Base-by-base conservation (phyloP, 2,113 vertebrate species). In the Cnemophilus loriae region DNA sequence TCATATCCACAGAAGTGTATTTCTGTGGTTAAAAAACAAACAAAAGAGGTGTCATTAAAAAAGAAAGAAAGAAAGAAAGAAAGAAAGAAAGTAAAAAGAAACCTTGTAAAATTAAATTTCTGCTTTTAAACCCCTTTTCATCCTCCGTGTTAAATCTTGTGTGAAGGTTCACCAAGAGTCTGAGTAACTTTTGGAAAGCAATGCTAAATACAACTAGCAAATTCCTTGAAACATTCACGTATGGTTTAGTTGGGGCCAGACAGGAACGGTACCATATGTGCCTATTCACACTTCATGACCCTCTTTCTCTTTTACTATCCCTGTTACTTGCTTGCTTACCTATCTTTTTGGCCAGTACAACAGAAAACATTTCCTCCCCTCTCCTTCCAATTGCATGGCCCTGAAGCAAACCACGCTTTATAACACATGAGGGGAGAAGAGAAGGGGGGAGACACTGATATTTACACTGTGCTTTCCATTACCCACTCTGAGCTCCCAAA, bases 381-480 rank as follows among this genome's bases (percentile, higher is more conserved):
- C 78, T 88, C 41, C 46, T 95, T 88, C 65, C 55, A 84, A 37
- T 70, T 56, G 69, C 86, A 71, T 52, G 84, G 73, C 73, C 76
- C 81, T 87, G 87, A 41, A 90, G 90, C 79, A 95, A 95, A 76
- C 85, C 93, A 93, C 0, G 1, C 65, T 94, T 90, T 91, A 33
- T 76, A 94, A 86, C 85, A 89, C 35, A 41, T 9, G 75, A 78
- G 41, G 60, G 60, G 65, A 95, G 77, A 82, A 91, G 63, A 83
- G 78, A 61, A 80, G 17, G 21, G 24, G 60, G 41, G 76, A 80
- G 84, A 44, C 44, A 18, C 32, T 57, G 53, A 61, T 94, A 93
- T 96, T 98, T 99, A 99, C 94, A 99, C 99, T 6, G 99, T 99
- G 98, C 99, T 99, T 98, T 99, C 99, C 99, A 99, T 99, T 39